Evolutionary conservation across 2,797 vertebrate species (phyloP).

Genomic region (Ceryle rudis): DNA sequence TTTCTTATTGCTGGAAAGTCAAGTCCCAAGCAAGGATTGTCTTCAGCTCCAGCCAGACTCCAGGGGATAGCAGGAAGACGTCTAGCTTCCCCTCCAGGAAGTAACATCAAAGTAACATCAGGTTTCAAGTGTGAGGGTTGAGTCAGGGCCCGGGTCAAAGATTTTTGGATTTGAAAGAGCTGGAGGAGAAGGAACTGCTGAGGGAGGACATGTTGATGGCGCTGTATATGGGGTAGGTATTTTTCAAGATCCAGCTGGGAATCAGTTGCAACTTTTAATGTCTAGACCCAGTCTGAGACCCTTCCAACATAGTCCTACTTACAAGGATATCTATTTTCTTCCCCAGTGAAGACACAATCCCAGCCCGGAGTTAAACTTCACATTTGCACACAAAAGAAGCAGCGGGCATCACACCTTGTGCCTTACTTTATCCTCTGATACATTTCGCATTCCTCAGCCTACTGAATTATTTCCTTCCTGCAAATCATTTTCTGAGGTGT

Average conservation of each 20-base stretch:
- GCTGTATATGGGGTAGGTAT: accelerated
- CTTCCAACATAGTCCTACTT: neutral
- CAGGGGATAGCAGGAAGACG: neutral
- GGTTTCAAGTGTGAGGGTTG: neutral
- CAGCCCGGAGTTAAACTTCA: neutral
- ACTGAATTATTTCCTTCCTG: neutral
- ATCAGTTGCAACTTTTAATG: neutral
- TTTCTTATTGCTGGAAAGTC: neutral
- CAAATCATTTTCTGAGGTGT: neutral
- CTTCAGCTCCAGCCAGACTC: neutral
- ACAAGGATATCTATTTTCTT: neutral
- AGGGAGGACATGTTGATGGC: neutral
- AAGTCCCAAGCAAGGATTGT: neutral
- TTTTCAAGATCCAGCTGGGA: neutral
- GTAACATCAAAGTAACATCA: neutral
- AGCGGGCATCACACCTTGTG: neutral
- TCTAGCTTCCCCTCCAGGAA: neutral
- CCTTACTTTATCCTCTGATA: neutral
- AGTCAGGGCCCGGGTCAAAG: neutral
- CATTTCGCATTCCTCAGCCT: neutral
- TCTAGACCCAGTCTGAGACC: neutral
- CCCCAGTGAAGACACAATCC: neutral
- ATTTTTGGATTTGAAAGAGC: neutral
- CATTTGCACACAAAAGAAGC: neutral
- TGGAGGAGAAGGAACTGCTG: neutral